Conservation (phyloP, 2,888 invertebrate species). For the Ophion ellenae region DNA sequence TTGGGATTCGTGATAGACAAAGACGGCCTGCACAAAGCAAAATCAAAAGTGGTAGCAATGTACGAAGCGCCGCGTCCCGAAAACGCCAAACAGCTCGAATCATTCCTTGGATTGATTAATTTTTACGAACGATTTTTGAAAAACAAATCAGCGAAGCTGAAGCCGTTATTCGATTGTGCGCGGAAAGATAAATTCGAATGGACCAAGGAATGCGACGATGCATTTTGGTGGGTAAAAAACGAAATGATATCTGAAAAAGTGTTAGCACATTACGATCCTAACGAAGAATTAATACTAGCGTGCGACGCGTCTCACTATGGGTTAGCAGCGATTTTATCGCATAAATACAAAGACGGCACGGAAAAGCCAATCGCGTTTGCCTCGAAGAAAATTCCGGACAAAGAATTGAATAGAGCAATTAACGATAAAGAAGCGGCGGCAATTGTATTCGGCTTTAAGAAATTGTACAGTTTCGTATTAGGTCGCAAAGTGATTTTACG, state of each 20-base stretch:
- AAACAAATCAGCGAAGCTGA: conserved; percentile 69
- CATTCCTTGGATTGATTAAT: conserved; percentile 74
- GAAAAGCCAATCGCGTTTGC: not conserved
- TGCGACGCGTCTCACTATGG: conserved; percentile 61
- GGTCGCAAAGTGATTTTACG: conserved; percentile 58
- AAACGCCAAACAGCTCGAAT: conserved; percentile 67
- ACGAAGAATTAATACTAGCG: conserved; percentile 44
- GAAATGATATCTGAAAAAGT: conserved; percentile 56
- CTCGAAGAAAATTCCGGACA: conserved; percentile 20
- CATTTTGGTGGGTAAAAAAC: conserved; percentile 71
- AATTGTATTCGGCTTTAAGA: conserved; percentile 64
- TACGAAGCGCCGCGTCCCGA: conserved; percentile 65
- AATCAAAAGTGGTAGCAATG: conserved; percentile 69
- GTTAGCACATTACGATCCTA: conserved; percentile 63
- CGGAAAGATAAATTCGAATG: conserved; percentile 70
- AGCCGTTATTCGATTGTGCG: conserved; percentile 71
- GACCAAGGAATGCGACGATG: conserved; percentile 69
- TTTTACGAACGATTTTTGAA: conserved; percentile 77
- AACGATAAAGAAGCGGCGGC: conserved; percentile 66
- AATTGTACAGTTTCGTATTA: conserved; percentile 51
- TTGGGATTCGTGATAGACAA: conserved; percentile 71
- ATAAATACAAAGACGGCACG: conserved; percentile 56
- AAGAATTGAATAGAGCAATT: conserved; percentile 59
- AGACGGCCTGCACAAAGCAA: conserved; percentile 68
- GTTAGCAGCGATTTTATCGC: conserved; percentile 57